Percentiles rank a stretch among this genome's conserved stretches.
phyloP scores from a whole-genome alignment of 2,113 vertebrate genomes.

The rat (Rattus norvegicus) region GRCr8 NC_086027.1:68313001-68313500 shows the following conservation, averaged over 20 bases:
- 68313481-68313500: accelerated
- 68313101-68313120: background rate
- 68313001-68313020: background rate
- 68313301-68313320: background rate
- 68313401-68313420: background rate
- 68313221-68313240: background rate
- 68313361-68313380: background rate
- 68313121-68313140: constrained; percentile 12
- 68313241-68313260: background rate
- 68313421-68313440: background rate
- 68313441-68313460: background rate
- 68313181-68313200: background rate
- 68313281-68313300: background rate
- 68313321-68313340: background rate
- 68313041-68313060: background rate
- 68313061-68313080: background rate
- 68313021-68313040: background rate
- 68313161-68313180: background rate
- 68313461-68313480: background rate
- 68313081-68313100: background rate
- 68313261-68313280: background rate
- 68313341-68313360: background rate
- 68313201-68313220: background rate
- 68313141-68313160: background rate
- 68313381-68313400: background rate